Percentiles rank a stretch among this genome's conserved stretches.
Conservation (phyloP, 2,888 invertebrate species). For the Papilio elwesi region DNA sequence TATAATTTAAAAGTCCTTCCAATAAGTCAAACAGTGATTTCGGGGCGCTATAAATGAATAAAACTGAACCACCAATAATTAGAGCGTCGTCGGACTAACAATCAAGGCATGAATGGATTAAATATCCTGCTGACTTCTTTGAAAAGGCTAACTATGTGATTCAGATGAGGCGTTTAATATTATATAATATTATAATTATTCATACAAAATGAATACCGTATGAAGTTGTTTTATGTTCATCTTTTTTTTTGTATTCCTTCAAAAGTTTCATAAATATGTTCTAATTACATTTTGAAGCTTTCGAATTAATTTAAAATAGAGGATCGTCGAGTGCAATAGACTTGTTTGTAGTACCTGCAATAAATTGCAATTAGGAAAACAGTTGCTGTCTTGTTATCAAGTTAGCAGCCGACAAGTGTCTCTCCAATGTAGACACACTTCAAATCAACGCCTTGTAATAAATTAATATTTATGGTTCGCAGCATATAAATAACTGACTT, state of each 20-base stretch:
- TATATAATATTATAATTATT: no score
- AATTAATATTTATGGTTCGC: constrained; percentile 64
- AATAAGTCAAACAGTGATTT: no score
- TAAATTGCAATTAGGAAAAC: constrained; percentile 84
- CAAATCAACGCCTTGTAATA: constrained; percentile 59
- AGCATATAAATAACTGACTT: not conserved
- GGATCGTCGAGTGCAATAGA: constrained; percentile 77
- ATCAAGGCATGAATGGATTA: no score
- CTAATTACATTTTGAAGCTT: constrained; percentile 72
- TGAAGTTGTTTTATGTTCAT: no score
- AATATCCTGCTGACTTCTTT: no score
- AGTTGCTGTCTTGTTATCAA: constrained; percentile 82
- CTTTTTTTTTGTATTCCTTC: not conserved
- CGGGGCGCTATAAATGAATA: no score
- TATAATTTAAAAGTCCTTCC: no score
- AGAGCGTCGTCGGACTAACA: no score
- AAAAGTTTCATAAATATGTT: constrained; percentile 48
- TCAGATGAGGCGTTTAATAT: no score
- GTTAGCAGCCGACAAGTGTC: constrained; percentile 78
- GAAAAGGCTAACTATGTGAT: no score
- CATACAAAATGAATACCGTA: no score
- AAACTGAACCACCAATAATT: no score
- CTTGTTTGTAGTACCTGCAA: constrained; percentile 83
- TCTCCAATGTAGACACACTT: constrained; percentile 62
- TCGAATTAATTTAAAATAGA: constrained; percentile 82